Evolutionary conservation across 2,113 vertebrate species (phyloP).

Genomic region (Ibidorhyncha struthersii): DNA sequence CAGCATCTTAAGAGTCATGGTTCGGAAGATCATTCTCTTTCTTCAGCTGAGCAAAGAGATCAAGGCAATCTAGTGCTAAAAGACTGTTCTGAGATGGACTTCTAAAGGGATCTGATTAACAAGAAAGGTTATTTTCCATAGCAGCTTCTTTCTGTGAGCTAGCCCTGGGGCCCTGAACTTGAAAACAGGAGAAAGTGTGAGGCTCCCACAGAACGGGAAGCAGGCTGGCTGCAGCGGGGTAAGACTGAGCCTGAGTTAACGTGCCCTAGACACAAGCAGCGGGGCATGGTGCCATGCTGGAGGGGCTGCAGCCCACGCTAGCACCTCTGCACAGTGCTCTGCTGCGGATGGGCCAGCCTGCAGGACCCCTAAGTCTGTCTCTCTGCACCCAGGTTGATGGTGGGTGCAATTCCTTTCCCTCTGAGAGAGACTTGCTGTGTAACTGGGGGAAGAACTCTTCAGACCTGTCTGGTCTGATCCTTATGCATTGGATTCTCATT

Average conservation of each 20-base stretch:
- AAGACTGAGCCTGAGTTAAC: background rate
- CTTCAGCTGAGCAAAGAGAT: background rate
- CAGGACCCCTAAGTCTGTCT: background rate
- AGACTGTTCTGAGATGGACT: background rate
- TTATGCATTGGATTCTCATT: background rate
- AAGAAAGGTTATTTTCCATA: background rate
- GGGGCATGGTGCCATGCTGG: background rate
- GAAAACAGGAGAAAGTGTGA: background rate
- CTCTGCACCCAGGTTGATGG: background rate
- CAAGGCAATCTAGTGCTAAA: background rate
- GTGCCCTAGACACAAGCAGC: background rate
- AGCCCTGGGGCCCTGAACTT: background rate
- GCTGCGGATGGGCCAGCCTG: background rate
- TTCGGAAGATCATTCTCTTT: slow-evolving; percentile 8
- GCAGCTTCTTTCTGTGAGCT: background rate
- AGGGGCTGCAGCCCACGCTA: background rate
- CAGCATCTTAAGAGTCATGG: background rate
- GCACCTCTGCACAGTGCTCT: background rate
- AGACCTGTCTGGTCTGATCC: background rate
- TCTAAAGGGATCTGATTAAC: background rate
- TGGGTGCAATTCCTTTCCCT: background rate
- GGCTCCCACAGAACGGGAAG: background rate
- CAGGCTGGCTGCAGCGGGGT: background rate
- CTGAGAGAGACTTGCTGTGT: background rate
- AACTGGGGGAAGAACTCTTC: background rate